These are phyloP conservation scores for Archilochus colubris DNA, from an alignment of 2,113 vertebrate species.

Conservation along the genomic window DNA sequence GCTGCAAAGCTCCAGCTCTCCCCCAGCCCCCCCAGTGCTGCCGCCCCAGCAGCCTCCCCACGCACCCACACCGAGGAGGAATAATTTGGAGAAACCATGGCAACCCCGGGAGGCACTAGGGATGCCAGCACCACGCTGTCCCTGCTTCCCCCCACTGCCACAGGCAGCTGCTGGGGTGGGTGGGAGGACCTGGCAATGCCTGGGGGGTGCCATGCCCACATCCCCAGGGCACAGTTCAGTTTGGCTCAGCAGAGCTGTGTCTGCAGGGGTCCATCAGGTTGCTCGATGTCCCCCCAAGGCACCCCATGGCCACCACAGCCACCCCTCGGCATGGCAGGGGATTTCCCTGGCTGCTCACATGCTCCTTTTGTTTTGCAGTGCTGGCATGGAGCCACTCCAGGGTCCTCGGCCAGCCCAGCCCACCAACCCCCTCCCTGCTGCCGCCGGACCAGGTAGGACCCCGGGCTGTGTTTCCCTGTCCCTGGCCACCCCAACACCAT, in stretches of 20 bases:
- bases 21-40: fast-evolving
- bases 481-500: fast-evolving
- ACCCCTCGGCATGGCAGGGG: fast-evolving
- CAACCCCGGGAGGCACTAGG: neutral
- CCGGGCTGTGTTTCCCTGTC: neutral
- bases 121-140: neutral
- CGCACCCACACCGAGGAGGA: constrained; percentile 8
- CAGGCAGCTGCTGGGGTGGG: fast-evolving
- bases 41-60: neutral
- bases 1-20: neutral
- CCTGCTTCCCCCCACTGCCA: fast-evolving
- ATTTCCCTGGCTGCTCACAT: neutral
- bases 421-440: neutral
- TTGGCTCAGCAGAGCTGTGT: neutral
- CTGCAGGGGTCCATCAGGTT: neutral
- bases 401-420: neutral
- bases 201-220: fast-evolving
- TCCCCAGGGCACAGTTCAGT: neutral
- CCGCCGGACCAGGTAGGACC: constrained; percentile 49
- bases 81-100: constrained; percentile 62
- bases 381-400: constrained; percentile 1
- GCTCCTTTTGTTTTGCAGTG: constrained; percentile 18
- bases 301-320: fast-evolving
- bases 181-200: neutral
- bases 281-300: neutral